A percentile compares a stretch with the other conserved stretches of the same genome.
phyloP scores from a whole-genome alignment of 2,797 vertebrate genomes.

The Philypnodon macrostomus region DNA sequence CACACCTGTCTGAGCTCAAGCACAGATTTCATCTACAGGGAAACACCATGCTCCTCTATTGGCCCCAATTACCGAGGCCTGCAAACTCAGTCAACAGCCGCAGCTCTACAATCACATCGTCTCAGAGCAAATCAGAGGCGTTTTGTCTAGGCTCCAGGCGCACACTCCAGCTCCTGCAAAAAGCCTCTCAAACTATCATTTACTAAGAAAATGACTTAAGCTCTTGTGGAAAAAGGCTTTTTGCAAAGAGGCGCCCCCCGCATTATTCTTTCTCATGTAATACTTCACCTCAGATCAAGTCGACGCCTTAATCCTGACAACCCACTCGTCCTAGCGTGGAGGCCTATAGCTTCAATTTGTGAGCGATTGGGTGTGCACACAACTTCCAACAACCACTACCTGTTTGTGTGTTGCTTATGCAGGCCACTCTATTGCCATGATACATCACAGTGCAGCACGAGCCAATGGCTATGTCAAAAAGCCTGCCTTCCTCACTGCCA shows the following conservation, averaged over 20 bases:
- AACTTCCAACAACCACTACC: constrained; percentile 12
- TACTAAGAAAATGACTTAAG: constrained; percentile 46
- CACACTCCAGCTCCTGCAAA: constrained; percentile 45
- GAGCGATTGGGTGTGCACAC: constrained; percentile 35
- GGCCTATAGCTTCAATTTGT: constrained; percentile 54
- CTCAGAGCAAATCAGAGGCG: constrained; percentile 55
- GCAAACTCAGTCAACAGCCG: constrained; percentile 55
- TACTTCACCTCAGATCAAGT: constrained; percentile 49
- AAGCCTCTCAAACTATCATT: constrained; percentile 62
- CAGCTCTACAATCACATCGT: constrained; percentile 61
- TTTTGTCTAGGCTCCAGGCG: constrained; percentile 37
- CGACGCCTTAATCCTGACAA: constrained; percentile 40
- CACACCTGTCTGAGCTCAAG: constrained; percentile 46
- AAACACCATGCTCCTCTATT: constrained; percentile 57
- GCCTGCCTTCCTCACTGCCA: constrained; percentile 64
- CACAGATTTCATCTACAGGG: constrained; percentile 56
- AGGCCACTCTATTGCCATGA: constrained; percentile 71
- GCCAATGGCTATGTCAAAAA: constrained; percentile 74
- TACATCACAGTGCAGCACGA: constrained; percentile 72
- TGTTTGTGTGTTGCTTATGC: constrained; percentile 21
- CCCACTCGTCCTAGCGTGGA: constrained; percentile 29
- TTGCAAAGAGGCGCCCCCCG: constrained; percentile 25
- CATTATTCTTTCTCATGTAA: constrained; percentile 50
- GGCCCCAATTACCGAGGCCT: constrained; percentile 64
- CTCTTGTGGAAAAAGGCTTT: constrained; percentile 46